These are phyloP conservation scores for Autographa pulchrina DNA, from an alignment of 2,888 invertebrate genomes.

Conservation along the genomic window DNA sequence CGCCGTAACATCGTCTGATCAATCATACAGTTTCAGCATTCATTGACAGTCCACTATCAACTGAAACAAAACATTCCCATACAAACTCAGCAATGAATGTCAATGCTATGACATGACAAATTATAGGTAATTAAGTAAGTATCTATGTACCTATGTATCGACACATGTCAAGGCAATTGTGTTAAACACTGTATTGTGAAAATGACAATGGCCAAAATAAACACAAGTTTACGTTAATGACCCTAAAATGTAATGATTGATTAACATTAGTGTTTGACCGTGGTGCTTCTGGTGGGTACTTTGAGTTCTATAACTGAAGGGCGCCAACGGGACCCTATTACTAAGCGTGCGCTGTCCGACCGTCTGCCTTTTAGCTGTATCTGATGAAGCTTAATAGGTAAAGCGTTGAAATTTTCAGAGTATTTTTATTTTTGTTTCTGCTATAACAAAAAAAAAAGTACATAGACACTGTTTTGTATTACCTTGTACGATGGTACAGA, in stretches of 20 bases:
- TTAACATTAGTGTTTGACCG: conserved; percentile 42
- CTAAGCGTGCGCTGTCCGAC: too few relatives aligned
- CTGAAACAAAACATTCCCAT: not conserved
- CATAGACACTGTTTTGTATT: too few relatives aligned
- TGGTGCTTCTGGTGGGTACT: not conserved
- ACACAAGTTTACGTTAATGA: conserved; percentile 45
- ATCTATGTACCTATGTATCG: conserved; percentile 7
- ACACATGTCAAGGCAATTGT: conserved; percentile 48
- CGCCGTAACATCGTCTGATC: too few relatives aligned
- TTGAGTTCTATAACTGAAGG: not conserved
- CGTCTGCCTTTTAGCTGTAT: too few relatives aligned
- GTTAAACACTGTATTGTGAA: conserved; percentile 23
- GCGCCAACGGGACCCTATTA: too few relatives aligned
- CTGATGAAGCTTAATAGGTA: too few relatives aligned
- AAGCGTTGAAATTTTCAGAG: too few relatives aligned
- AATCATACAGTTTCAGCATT: not conserved
- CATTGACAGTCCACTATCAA: not conserved
- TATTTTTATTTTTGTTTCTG: too few relatives aligned
- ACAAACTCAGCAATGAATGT: not conserved
- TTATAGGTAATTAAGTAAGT: conserved; percentile 6
- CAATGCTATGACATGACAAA: conserved; percentile 11
- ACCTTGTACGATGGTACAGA: too few relatives aligned
- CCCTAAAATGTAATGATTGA: conserved; percentile 39
- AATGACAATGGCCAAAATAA: conserved; percentile 45
- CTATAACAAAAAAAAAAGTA: too few relatives aligned